phyloP scores from a whole-genome alignment of 1,140 invertebrate genomes.

The Calliphora vicina region DNA sequence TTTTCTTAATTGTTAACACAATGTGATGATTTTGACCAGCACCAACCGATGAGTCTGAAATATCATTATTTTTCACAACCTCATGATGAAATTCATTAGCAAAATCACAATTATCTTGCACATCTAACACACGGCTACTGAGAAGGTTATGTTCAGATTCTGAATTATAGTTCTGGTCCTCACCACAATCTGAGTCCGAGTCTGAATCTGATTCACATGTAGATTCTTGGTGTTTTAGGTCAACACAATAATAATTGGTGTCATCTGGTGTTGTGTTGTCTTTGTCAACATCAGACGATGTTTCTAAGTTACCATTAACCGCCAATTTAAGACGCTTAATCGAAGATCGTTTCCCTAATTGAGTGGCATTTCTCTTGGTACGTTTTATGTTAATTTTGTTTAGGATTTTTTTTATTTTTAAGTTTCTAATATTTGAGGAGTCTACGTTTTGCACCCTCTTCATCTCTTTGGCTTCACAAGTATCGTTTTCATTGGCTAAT shows the following conservation, averaged over 20 bases:
- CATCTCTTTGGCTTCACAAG: not conserved
- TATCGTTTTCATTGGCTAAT: constrained; percentile 34
- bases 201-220: not conserved
- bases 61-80: constrained; percentile 37
- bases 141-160: not conserved
- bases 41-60: constrained; percentile 21
- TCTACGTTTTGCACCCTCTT: not conserved
- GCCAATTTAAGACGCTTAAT: constrained; percentile 50
- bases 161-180: not conserved
- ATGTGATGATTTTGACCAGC: constrained; percentile 48
- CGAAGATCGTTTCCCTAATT: constrained; percentile 30
- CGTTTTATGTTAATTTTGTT: not conserved
- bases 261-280: constrained; percentile 39
- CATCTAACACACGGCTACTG: not conserved
- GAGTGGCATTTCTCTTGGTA: not conserved
- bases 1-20: constrained; percentile 59
- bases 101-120: constrained; percentile 40
- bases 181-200: not conserved
- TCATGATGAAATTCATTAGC: constrained; percentile 37
- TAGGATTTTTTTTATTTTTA: too few relatives aligned
- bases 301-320: too few relatives aligned
- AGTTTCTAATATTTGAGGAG: too few relatives aligned
- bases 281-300: too few relatives aligned
- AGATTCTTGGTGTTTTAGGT: constrained; percentile 38
- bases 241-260: constrained; percentile 39